Conservation (phyloP, 2,113 vertebrate genomes). For the Erythrocebus patas region DNA sequence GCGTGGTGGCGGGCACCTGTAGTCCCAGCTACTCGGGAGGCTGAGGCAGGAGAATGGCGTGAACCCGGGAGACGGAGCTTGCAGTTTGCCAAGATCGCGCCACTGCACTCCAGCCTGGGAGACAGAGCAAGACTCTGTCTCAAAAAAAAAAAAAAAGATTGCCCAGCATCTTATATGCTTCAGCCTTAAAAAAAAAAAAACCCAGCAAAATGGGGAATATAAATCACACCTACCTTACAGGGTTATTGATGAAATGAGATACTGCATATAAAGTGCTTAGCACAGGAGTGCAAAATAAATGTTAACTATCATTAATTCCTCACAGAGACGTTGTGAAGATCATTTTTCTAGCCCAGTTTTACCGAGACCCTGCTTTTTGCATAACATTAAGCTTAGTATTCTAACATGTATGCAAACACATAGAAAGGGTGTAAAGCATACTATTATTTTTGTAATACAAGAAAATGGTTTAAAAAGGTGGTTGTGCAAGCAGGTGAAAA, state of each 20-base stretch:
- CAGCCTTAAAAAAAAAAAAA: background rate
- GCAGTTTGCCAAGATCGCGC: too few relatives aligned
- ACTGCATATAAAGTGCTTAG: background rate
- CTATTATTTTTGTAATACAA: conserved; percentile 12
- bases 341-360: conserved; percentile 1
- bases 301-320: background rate
- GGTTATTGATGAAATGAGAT: background rate
- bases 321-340: background rate
- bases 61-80: too few relatives aligned
- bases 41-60: too few relatives aligned
- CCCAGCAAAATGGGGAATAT: background rate
- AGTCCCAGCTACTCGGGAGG: too few relatives aligned
- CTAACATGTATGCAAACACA: background rate
- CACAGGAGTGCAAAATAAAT: background rate
- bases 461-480: background rate
- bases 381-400: background rate
- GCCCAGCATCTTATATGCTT: background rate
- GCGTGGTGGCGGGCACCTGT: too few relatives aligned
- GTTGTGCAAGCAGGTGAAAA: background rate
- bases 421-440: background rate
- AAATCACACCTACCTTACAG: background rate
- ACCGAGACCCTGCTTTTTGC: background rate
- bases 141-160: too few relatives aligned
- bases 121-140: too few relatives aligned
- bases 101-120: too few relatives aligned